These are phyloP conservation scores for Marasmarcha lunaedactyla DNA, from an alignment of 2,888 invertebrate genomes.

Conservation along the genomic window DNA sequence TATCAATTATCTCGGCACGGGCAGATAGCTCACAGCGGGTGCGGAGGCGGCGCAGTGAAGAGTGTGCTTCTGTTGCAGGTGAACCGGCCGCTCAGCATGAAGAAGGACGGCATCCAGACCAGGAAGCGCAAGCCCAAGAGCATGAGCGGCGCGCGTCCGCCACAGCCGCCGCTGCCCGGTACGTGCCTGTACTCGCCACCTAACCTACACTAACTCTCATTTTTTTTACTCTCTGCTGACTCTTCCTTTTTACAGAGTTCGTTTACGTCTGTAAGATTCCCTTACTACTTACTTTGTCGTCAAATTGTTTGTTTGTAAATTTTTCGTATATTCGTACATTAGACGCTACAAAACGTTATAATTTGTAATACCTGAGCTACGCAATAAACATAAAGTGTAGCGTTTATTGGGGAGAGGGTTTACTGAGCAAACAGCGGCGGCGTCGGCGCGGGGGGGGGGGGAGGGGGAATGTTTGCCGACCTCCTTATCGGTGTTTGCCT, in stretches of 20 bases:
- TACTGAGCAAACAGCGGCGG: constrained; percentile 9
- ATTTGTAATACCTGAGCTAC: background rate
- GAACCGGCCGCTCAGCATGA: constrained; percentile 96
- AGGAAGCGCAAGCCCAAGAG: constrained; percentile 92
- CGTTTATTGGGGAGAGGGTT: background rate
- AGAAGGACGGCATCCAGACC: constrained; percentile 98
- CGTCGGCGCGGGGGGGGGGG: constrained; percentile 15
- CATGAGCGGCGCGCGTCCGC: constrained; percentile 43
- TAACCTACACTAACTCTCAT: too few species aligned
- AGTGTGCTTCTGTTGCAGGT: constrained; percentile 71
- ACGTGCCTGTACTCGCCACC: constrained; percentile 20
- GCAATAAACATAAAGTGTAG: background rate
- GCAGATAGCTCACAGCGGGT: constrained; percentile 33
- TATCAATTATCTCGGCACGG: constrained; percentile 65
- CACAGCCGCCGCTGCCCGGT: constrained; percentile 41
- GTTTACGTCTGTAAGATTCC: too few species aligned
- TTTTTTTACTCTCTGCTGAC: too few species aligned
- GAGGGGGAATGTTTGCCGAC: constrained; percentile 3
- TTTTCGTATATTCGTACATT: too few species aligned
- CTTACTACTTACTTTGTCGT: too few species aligned
- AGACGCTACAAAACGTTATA: too few species aligned
- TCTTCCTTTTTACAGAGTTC: too few species aligned
- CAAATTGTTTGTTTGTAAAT: too few species aligned
- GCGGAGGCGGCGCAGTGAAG: background rate
- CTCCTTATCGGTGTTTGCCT: constrained; percentile 2